These are phyloP conservation scores for Drosophila gaucha DNA, from an alignment of 2,888 invertebrate species.

Conservation along the genomic window DNA sequence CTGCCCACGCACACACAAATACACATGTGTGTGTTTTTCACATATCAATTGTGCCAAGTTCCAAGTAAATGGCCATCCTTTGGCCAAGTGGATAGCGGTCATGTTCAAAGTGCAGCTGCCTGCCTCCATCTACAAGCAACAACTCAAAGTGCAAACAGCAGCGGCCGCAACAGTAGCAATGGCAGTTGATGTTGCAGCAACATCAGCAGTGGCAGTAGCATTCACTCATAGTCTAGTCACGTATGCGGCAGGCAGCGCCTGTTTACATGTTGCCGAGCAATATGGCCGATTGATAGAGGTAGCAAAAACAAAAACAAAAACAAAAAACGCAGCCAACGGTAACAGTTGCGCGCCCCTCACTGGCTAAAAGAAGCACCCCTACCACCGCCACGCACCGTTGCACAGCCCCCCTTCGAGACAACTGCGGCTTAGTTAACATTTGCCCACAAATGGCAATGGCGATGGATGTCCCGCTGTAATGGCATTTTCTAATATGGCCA, in stretches of 20 bases:
- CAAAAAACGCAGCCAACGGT: conserved; percentile 53
- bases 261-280: conserved; percentile 56
- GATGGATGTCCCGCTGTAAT: conserved; percentile 55
- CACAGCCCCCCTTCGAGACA: conserved; percentile 40
- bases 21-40: conserved; percentile 41
- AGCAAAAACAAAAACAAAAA: conserved; percentile 12
- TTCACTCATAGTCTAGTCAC: conserved; percentile 61
- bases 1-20: conserved; percentile 40
- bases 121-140: conserved; percentile 21
- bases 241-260: conserved; percentile 46
- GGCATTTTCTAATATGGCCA: conserved; percentile 70
- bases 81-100: conserved; percentile 49
- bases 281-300: conserved; percentile 67
- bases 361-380: conserved; percentile 44
- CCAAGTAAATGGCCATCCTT: conserved; percentile 42
- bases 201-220: conserved; percentile 17
- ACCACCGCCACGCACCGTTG: conserved; percentile 51
- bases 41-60: conserved; percentile 50
- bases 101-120: conserved; percentile 56
- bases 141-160: conserved; percentile 40
- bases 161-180: conserved; percentile 17
- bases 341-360: conserved; percentile 39
- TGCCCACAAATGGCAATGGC: conserved; percentile 73
- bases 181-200: conserved; percentile 6
- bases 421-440: conserved; percentile 61